Evolutionary conservation across 1,140 invertebrate species (phyloP), one percentile per base, ranked within the genome.

Genomic region (Brachionus asplanchnoidis): DNA sequence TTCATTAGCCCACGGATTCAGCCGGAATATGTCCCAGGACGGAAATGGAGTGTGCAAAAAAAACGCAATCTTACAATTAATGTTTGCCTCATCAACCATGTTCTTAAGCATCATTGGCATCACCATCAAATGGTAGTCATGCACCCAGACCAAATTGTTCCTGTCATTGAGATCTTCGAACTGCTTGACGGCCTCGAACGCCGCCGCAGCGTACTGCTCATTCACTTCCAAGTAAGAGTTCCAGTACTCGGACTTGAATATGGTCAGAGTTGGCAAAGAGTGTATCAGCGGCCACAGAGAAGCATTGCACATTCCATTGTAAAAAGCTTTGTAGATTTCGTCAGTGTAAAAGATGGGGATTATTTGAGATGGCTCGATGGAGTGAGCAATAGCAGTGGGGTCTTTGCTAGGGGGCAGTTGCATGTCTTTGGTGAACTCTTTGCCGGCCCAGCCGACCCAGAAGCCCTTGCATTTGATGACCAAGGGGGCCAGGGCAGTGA

Each of bases 1-100:
- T 90, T 95, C 94, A 89, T 96, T 95, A 66, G 94, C 94, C 94
- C 95, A 95, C 3, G 95, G 95, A 86, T 95, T 94, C 12, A 96
- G 90, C 77, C 95, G 91, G 89, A 95, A 95, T 75, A 96, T 95
- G 87, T 96, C 95, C 94, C 94, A 96, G 1, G 95, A 93, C 23
- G 95, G 95, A 88, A 96, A 96, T 0, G 95, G 95, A 88, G 96
- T 96, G 88, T 97, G 95, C 46, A 96, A 90, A 89, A 97, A 97
- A 90, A 96, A 96, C 9, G 94, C 94, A 75, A 96, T 89, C 87
- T 95, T 95, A 86, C 93, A 93, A 84, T 91, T 91, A 5, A 95
- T 90, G 75, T 93, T 92, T 86, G 93, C 93, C 86, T 95, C 94
- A 86, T 95, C 94, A 9, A 93, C 93, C 86, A 92, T 92, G 88